phyloP scores from a whole-genome alignment of 2,113 vertebrate genomes.

The Colinus virginianus region DNA sequence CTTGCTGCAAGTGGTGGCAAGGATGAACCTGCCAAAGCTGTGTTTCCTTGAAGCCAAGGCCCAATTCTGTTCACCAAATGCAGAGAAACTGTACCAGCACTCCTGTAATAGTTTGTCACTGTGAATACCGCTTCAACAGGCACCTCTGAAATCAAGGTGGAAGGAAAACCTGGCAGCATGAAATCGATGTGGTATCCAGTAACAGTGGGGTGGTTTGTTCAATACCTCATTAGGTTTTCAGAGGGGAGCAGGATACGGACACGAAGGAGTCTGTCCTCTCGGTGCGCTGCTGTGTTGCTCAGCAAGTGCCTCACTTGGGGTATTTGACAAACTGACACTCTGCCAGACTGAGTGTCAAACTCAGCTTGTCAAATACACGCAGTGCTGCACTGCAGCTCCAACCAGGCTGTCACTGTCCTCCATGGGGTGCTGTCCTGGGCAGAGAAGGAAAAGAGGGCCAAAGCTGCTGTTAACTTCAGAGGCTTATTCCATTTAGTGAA shows the following conservation, averaged over 20 bases:
- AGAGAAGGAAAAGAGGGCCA: not conserved
- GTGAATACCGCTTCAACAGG: rapidly evolving
- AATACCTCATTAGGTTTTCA: not conserved
- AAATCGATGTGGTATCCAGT: not conserved
- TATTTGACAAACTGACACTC: slow-evolving; percentile 99
- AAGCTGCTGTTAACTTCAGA: not conserved
- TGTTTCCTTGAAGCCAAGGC: not conserved
- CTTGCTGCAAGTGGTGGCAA: not conserved
- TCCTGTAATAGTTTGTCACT: not conserved
- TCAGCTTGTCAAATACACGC: slow-evolving; percentile 99
- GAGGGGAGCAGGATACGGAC: not conserved
- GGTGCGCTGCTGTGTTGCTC: slow-evolving; percentile 23
- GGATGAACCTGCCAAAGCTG: not conserved
- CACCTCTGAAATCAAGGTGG: rapidly evolving
- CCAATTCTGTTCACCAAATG: not conserved
- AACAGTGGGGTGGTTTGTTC: not conserved
- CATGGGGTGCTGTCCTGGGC: not conserved
- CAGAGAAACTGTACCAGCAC: not conserved
- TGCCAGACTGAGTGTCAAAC: slow-evolving; percentile 89
- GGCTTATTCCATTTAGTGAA: not conserved
- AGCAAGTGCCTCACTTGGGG: slow-evolving; percentile 92
- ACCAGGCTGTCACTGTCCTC: not conserved
- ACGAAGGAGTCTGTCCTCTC: not conserved
- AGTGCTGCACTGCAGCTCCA: slow-evolving; percentile 83
- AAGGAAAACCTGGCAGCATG: not conserved